Percentiles rank a stretch among this genome's conserved stretches.
Evolutionary conservation across 2,888 invertebrate genomes (phyloP).

Genomic region (Orthosia incerta): DNA sequence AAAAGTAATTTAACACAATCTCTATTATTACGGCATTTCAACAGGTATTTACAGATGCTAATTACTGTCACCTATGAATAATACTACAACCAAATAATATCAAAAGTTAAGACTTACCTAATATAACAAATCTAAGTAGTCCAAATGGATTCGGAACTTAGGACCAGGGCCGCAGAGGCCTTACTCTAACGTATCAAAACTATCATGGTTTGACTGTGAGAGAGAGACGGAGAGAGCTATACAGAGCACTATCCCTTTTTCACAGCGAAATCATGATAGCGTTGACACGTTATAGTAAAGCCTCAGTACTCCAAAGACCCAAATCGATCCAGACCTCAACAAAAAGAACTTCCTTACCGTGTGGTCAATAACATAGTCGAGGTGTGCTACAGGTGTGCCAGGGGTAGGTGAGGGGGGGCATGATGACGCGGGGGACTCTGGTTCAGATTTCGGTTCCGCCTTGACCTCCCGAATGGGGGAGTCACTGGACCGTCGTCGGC

Average conservation of each 20-base stretch:
- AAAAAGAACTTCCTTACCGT: conserved; percentile 84
- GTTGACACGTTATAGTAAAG: too few relatives aligned
- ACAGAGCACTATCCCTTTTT: too few relatives aligned
- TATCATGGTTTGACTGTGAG: too few relatives aligned
- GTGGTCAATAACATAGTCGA: conserved; percentile 92
- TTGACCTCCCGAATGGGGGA: conserved; percentile 91
- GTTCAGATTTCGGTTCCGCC: conserved; percentile 94
- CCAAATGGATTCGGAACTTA: background rate
- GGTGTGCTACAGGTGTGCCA: conserved; percentile 87
- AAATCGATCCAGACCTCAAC: background rate
- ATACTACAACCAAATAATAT: too few relatives aligned
- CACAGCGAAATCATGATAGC: too few relatives aligned
- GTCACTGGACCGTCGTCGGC: conserved; percentile 82
- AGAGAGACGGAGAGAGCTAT: too few relatives aligned
- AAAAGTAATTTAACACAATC: background rate
- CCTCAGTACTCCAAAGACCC: background rate
- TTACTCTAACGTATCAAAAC: too few relatives aligned
- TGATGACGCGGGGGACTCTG: conserved; percentile 93
- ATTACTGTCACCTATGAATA: too few relatives aligned
- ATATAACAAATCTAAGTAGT: too few relatives aligned
- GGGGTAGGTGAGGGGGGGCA: conserved; percentile 94
- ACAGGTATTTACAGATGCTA: background rate
- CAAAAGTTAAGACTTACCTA: background rate
- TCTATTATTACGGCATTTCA: background rate
- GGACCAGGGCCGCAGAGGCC: background rate